These are phyloP conservation scores for Gavia stellata DNA, from an alignment of 2,113 vertebrate genomes.

Conservation along the genomic window DNA sequence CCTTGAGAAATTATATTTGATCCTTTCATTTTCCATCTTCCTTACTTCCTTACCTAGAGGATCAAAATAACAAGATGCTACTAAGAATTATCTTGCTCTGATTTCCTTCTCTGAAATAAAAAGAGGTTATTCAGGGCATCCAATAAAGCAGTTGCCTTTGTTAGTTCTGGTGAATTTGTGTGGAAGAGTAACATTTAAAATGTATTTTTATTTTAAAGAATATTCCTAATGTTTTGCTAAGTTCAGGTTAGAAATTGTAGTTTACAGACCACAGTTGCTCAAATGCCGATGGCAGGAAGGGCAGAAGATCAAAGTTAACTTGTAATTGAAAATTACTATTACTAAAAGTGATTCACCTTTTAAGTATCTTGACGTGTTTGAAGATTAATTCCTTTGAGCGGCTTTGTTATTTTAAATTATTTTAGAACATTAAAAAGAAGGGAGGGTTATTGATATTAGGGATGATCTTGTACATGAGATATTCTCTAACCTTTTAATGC, in stretches of 20 bases:
- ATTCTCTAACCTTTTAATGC: slow-evolving; percentile 4
- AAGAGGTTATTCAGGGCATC: background rate
- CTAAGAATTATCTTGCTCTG: background rate
- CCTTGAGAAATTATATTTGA: background rate
- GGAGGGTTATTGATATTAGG: background rate
- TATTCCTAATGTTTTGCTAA: background rate
- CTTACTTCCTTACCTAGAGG: background rate
- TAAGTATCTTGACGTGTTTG: slow-evolving; percentile 27
- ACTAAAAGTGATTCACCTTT: slow-evolving; percentile 33
- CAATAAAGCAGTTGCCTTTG: background rate
- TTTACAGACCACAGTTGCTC: background rate
- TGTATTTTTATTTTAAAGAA: slow-evolving; percentile 23
- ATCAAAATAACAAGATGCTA: background rate
- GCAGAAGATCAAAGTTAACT: slow-evolving; percentile 57
- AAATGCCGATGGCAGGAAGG: slow-evolving; percentile 28
- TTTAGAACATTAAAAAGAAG: slow-evolving; percentile 33
- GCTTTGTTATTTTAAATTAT: slow-evolving; percentile 54
- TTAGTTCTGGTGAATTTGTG: background rate
- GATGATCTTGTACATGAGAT: background rate
- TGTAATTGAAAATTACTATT: slow-evolving; percentile 39
- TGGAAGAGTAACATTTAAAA: background rate
- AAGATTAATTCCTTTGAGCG: slow-evolving; percentile 21
- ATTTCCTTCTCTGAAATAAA: background rate
- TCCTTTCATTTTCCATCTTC: background rate
- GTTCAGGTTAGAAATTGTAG: slow-evolving; percentile 8